Evolutionary conservation across 2,888 invertebrate species (phyloP).

Genomic region (Myopa testacea): DNA sequence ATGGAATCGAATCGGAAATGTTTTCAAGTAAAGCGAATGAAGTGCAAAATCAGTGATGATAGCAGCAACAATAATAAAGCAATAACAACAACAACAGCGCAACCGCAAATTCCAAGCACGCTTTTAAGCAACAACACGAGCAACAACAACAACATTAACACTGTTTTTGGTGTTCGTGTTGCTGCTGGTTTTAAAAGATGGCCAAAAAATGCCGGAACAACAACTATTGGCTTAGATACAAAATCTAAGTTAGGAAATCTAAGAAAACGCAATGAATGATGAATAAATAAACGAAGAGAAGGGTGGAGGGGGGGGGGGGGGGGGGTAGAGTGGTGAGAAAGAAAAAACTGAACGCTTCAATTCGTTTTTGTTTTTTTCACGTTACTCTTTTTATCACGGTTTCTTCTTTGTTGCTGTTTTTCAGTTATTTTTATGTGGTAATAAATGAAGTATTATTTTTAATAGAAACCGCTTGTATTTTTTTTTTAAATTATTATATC

Average conservation of each 20-base stretch:
- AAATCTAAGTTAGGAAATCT: not conserved
- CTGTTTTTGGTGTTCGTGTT: not conserved
- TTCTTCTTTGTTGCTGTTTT: not conserved
- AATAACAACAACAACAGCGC: too few species aligned
- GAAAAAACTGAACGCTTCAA: not conserved
- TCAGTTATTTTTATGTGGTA: not conserved
- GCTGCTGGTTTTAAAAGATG: not conserved
- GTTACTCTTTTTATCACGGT: not conserved
- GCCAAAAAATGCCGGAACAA: constrained; percentile 4
- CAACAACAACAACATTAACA: not conserved
- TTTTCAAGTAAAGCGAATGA: too few species aligned
- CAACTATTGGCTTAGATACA: not conserved
- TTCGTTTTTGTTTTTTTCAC: not conserved
- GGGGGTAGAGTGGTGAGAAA: too few species aligned
- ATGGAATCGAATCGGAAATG: not conserved
- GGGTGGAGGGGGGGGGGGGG: not conserved
- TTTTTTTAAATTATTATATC: not conserved
- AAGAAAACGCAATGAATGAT: not conserved
- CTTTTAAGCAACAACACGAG: not conserved
- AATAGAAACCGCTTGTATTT: not conserved
- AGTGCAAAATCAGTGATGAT: too few species aligned
- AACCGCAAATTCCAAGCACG: too few species aligned
- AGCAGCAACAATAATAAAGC: too few species aligned
- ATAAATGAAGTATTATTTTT: not conserved
- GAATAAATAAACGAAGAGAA: not conserved